Evolutionary conservation across 2,797 vertebrate genomes (phyloP), one percentile per base, ranked within the genome.

Genomic region (Garrulus glandarius): DNA sequence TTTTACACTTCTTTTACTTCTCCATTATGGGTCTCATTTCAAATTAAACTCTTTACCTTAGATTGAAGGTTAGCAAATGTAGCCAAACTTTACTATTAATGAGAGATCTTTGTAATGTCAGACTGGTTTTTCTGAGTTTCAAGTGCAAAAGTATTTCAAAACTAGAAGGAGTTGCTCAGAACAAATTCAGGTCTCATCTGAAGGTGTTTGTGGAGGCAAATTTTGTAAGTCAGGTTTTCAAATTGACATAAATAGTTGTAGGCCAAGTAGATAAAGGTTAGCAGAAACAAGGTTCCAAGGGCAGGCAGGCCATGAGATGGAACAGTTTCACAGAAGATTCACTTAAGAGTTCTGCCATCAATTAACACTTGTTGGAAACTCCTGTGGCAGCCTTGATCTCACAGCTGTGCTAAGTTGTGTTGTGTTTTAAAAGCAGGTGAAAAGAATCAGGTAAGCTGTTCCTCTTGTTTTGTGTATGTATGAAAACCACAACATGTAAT

Each of bases 361-460:
- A 1, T 50, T 76, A 49, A 60, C 36, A 11, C 27, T 68, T 68
- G 22, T 59, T 50, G 64, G 69, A 79, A 80, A 8, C 61, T 43
- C 64, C 30, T 19, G 3, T 72, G 55, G 59, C 37, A 67, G 49
- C 69, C 43, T 67, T 74, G 47, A 15, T 52, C 36, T 92, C 80
- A 5, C 60, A 22, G 50, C 26, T 64, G 15, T 34, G 59, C 61
- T 10, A 44, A 71, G 65, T 43, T 74, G 61, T 24, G 44, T 56
- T 83, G 5, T 34, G 52, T 75, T 72, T 78, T 65, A 88, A 92
- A 79, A 61, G 37, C 24, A 57, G 15, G 47, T 71, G 60, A 60
- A 72, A 85, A 57, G 16, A 63, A 34, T 37, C 93, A 97, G 96
- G 97, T 96, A 98, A 97, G 97, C 79, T 50, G 53, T 43, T 83